Evolutionary conservation across 1,140 invertebrate genomes (phyloP), one percentile per base, ranked within the genome.

Genomic region (Notospermus geniculatus): DNA sequence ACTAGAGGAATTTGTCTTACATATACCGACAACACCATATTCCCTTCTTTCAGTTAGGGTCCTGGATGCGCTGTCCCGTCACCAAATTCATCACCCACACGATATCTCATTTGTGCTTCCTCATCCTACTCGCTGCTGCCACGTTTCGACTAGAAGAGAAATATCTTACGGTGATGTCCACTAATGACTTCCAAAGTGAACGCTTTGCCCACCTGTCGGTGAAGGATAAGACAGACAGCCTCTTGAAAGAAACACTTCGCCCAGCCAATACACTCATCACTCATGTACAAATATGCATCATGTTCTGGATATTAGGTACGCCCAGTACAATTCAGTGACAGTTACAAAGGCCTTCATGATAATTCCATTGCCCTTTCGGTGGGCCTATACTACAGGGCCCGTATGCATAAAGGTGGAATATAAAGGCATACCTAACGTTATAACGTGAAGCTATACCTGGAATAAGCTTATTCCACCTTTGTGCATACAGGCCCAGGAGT

Each of bases 81-180:
- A 97, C 98, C 81, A 98, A 98, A 83, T 98, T 98, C 83, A 94
- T 98, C 67, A 97, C 94, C 76, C 93, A 98, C 81, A 79, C 77
- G 0, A 71, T 77, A n/a, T 80, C 78, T 29, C 78, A 81, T 59
- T 67, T 79, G 30, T 77, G 77, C 62, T 81, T 81, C 69, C 73
- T 81, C 27, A 71, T 80, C 7, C 68, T 81, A 11, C 65, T 81
- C 46, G 73, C 79, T 39, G 78, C 75, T 17, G 79, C 79, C 28
- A 81, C 79, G 45, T 81, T 81, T 64, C 74, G 78, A 17, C 65
- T 80, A 39, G 75, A 77, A 19, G 77, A 79, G 65, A 72, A 68
- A 46, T 65, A 67, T 55, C 63, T 75, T 1, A 64, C 74, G 13
- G 75, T 77, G 15, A 71, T 69, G 15, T 67, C 70, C 22, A 75